A percentile compares a stretch with the other conserved stretches of the same genome.
Evolutionary conservation across 2,113 vertebrate species (phyloP).

Genomic region (Menidia beryllina): DNA sequence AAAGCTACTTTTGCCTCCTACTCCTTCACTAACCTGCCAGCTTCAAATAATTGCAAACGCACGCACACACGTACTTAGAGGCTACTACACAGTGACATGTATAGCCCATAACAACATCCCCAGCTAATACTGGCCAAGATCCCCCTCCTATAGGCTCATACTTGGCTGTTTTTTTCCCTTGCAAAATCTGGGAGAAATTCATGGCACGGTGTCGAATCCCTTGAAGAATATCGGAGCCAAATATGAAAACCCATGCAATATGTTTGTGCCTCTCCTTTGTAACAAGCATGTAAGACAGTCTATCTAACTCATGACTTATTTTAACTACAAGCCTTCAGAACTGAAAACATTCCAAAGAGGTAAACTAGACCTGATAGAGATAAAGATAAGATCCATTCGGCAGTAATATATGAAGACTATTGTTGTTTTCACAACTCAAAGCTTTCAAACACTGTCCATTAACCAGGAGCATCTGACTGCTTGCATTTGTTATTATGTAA

Average conservation of each 20-base stretch:
- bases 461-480: no score
- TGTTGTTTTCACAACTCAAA: no score
- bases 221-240: conserved; percentile 15
- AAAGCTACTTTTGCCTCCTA: conserved; percentile 19
- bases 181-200: conserved; percentile 44
- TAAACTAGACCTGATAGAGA: not conserved
- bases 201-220: conserved; percentile 9
- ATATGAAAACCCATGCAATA: conserved; percentile 22
- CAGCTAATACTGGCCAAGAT: conserved; percentile 65
- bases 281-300: not conserved
- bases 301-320: not conserved
- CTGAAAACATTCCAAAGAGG: not conserved
- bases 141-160: conserved; percentile 57
- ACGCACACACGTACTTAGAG: conserved; percentile 21
- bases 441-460: no score
- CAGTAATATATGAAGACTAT: no score
- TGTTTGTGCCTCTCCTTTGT: not conserved
- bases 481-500: no score
- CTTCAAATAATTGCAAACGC: conserved; percentile 43
- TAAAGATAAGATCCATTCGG: no score
- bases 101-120: conserved; percentile 47
- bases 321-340: not conserved
- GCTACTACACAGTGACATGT: conserved; percentile 50
- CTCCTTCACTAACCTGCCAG: conserved; percentile 39
- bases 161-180: conserved; percentile 32